A percentile compares a stretch with the other conserved stretches of the same genome.
phyloP scores from a whole-genome alignment of 2,888 invertebrate species.

The Eristalis pertinax region DNA sequence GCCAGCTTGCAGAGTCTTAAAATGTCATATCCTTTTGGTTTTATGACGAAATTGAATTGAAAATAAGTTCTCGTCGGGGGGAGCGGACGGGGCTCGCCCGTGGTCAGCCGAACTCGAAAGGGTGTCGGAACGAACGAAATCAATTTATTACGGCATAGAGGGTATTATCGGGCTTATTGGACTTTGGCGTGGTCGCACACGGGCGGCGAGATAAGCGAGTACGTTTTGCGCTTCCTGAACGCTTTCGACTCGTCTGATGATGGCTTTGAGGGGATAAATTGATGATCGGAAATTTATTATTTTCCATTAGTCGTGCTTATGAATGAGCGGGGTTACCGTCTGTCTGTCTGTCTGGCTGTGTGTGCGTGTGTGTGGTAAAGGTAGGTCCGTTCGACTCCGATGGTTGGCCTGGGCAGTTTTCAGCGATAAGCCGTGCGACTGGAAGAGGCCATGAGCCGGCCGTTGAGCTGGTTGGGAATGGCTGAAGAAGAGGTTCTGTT shows the following conservation, averaged over 20 bases:
- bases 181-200: slow-evolving; percentile 66
- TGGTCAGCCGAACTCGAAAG: slow-evolving; percentile 15
- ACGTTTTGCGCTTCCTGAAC: slow-evolving; percentile 2
- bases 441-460: no score
- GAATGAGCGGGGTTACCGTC: not conserved
- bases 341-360: slow-evolving; percentile 7
- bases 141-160: slow-evolving; percentile 61
- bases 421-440: slow-evolving; percentile 1
- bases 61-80: slow-evolving; percentile 47
- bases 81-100: not conserved
- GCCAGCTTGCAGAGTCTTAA: slow-evolving; percentile 58
- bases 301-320: slow-evolving; percentile 19
- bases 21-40: slow-evolving; percentile 71
- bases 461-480: no score
- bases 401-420: no score
- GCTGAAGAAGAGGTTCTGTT: no score
- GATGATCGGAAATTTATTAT: slow-evolving; percentile 38
- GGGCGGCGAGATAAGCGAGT: slow-evolving; percentile 54
- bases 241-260: slow-evolving; percentile 10
- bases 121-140: slow-evolving; percentile 61
- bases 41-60: slow-evolving; percentile 72
- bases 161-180: slow-evolving; percentile 69
- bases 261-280: slow-evolving; percentile 26
- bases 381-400: not conserved
- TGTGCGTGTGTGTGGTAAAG: no score